Conservation (phyloP, 2,113 vertebrate species). For the Bos taurus region DNA sequence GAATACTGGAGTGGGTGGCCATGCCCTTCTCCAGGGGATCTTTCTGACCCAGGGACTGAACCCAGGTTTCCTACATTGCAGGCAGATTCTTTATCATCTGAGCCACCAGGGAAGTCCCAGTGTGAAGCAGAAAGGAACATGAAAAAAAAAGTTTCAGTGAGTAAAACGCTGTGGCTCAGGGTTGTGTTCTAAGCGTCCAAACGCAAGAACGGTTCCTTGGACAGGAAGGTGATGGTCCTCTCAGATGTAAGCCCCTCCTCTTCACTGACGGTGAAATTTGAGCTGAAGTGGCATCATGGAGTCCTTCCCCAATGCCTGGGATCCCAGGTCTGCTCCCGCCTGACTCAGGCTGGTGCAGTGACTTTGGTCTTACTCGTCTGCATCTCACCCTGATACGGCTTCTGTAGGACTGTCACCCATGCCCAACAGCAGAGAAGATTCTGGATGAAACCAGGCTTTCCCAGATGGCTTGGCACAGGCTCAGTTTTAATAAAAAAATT, state of each 20-base stretch:
- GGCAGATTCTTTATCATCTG: not conserved
- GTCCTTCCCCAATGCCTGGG: accelerated
- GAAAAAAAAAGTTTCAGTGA: accelerated
- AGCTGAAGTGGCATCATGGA: accelerated
- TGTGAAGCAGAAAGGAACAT: not conserved
- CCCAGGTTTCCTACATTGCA: not conserved
- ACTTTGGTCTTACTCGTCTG: not conserved
- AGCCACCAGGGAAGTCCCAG: not conserved
- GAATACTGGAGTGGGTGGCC: not conserved
- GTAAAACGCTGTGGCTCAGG: accelerated
- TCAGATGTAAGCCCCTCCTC: accelerated
- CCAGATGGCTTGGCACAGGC: accelerated
- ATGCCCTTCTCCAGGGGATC: not conserved
- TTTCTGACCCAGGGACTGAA: not conserved
- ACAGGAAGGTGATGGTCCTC: accelerated
- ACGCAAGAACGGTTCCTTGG: accelerated
- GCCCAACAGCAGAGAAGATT: accelerated
- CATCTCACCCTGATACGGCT: not conserved
- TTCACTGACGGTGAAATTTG: accelerated
- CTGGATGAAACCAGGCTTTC: not conserved
- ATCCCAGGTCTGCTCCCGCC: not conserved
- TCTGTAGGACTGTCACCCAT: not conserved
- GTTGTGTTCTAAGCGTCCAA: accelerated
- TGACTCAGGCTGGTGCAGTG: accelerated
- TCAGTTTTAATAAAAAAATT: not conserved